Percentiles rank a stretch among this genome's conserved stretches.
Conservation (phyloP, 2,797 vertebrate species). For the Anguilla marmorata region DNA sequence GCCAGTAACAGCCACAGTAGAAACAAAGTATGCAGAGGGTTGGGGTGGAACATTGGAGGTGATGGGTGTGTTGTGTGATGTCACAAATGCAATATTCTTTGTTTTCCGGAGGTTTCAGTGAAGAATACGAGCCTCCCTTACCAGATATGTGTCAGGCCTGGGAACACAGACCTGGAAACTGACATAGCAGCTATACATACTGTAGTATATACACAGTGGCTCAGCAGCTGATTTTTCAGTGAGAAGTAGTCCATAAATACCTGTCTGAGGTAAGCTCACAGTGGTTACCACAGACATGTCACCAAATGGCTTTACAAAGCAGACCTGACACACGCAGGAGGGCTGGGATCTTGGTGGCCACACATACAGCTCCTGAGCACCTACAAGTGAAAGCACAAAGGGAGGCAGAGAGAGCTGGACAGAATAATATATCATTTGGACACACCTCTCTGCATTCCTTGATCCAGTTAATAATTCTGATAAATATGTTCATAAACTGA, state of each 20-base stretch:
- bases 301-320: too few species aligned
- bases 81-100: background rate
- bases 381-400: background rate
- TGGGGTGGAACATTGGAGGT: background rate
- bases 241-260: background rate
- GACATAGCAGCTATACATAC: background rate
- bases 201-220: background rate
- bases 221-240: background rate
- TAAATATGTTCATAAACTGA: slow-evolving; percentile 1
- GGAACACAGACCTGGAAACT: background rate
- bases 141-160: background rate
- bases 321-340: too few species aligned
- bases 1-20: background rate
- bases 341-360: background rate
- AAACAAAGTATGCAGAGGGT: too few species aligned
- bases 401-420: background rate
- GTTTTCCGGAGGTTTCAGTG: background rate
- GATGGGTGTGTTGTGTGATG: background rate
- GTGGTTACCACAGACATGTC: too few species aligned
- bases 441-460: background rate
- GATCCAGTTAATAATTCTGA: background rate
- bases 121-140: background rate
- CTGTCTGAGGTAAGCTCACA: background rate
- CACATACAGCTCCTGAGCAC: background rate
- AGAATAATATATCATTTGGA: background rate